Base-by-base conservation (phyloP, 2,797 vertebrate genomes). In the Ptychadena robeensis region DNA sequence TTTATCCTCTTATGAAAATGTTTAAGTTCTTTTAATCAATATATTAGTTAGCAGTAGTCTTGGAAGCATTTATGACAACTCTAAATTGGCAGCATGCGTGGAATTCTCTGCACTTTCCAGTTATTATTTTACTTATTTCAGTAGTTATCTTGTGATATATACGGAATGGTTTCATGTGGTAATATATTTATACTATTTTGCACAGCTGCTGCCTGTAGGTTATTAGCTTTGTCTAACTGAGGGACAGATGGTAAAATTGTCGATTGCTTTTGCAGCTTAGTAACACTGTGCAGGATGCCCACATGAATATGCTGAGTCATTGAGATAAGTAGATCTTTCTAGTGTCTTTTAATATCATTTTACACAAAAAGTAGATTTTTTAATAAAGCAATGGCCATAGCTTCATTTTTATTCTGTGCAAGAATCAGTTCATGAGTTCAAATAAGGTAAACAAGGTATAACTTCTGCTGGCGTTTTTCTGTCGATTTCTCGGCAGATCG, bases 221-320 rank as follows among this genome's bases (percentile, higher is more conserved):
- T 83, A 78, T 83, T 83, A 83, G 81, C 68, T 78, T 83, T 78
- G 67, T 78, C 81, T 83, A 78, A 83, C 71, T 37, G 37, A 78
- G 71, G 74, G 74, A 78, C 81, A 83, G 81, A 83, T 83, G 81
- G 81, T 25, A 32, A 68, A 65, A 59, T 79, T 71, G 68, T 73
- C 67, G 71, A 78, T 78, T 83, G 81, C 79, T 78, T 78, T 83
- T 78, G 67, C 81, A 78, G 68, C 74, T 72, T 53, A 66, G 74
- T 66, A 78, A 69, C 71, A 25, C 65, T 68, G 73, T 63, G 57
- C 37, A 71, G 59, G 67, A 72, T 72, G 44, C 81, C 81, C 74
- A 79, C 68, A 83, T 65, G 74, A 78, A 83, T 66, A 78, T 32
- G 73, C 81, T 83, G 81, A 83, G 66, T 83, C 74, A 83, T 77